Percentiles rank a stretch among this genome's conserved stretches.
Conservation (phyloP, 2,888 invertebrate genomes). For the Monochamus alternatus region DNA sequence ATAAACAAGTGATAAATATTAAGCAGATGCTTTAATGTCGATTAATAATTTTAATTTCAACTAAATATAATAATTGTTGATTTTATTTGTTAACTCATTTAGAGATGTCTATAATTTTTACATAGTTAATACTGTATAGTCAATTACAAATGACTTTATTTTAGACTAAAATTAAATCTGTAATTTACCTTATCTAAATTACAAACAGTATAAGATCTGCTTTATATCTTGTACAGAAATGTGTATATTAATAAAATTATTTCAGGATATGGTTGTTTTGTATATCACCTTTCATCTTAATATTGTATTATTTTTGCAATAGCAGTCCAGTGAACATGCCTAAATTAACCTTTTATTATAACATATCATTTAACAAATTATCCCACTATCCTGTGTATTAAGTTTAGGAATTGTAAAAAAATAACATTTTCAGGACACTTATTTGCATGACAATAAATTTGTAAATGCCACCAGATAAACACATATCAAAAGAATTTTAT, state of each 20-base stretch:
- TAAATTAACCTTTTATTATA: no score
- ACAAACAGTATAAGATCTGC: constrained; percentile 59
- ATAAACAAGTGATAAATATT: constrained; percentile 35
- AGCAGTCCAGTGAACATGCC: no score
- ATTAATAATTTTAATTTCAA: constrained; percentile 55
- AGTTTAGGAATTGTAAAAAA: no score
- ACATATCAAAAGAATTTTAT: no score
- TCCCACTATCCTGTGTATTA: no score
- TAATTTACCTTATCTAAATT: constrained; percentile 54
- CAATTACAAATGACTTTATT: constrained; percentile 59
- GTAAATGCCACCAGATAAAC: no score
- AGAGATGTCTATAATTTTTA: constrained; percentile 55
- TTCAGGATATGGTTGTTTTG: constrained; percentile 35
- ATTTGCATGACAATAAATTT: no score
- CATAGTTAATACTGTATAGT: constrained; percentile 61
- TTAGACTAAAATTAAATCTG: constrained; percentile 54
- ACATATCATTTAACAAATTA: no score
- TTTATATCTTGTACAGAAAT: constrained; percentile 60
- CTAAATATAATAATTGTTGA: constrained; percentile 57
- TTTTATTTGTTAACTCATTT: constrained; percentile 61
- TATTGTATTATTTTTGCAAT: neutral
- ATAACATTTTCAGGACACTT: no score
- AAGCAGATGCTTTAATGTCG: constrained; percentile 55
- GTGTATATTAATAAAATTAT: constrained; percentile 61
- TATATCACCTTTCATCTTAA: constrained; percentile 21